Base-by-base conservation (phyloP, 2,113 vertebrate species). In the Myiagra hebetior region DNA sequence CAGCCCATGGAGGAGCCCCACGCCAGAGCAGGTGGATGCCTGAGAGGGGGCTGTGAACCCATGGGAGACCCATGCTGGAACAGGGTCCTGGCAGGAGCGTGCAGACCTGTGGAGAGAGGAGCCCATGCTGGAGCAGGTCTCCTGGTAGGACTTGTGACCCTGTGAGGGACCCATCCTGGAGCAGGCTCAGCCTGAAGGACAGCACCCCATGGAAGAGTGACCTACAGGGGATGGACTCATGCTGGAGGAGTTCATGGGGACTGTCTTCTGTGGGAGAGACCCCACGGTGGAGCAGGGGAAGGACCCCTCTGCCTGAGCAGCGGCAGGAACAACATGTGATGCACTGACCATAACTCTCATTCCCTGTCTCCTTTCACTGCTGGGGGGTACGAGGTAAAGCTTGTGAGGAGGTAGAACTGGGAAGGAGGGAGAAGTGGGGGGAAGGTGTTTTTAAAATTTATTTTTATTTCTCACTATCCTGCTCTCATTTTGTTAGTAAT, bases 1-100 rank as follows among this genome's bases (percentile, higher is more conserved):
- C 8, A 62, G 23, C 4, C 27, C 1, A 0, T 26, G 20, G 24
- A 79, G 16, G 56, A 79, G 20, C 4, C 6, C 28, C n/a, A 23
- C 0, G 0, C 10, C 0, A 0, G 30, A 63, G 56, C 30, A 47
- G 15, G 10, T n/a, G n/a, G 42, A 55, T 41, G 20, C 20, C 49
- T 78, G 24, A 63, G 41, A 70, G 13, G n/a, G 7, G 39, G 5
- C 22, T 26, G 22, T 14, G 13, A 78, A 30, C 15, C 20, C n/a
- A 11, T 11, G n/a, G 56, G 24, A 55, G 17, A 28, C 15, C 18
- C 10, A 12, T 33, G 15, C 47, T 53, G 55, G 33, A 77, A 2
- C 17, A 49, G 28, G 16, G 10, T 67, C 16, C 39, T 56, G 24
- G 35, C 24, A 65, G 60, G 20, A 10, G 10, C 15, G 10, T 30